These are phyloP conservation scores for Pogonognathellus flavescens DNA, from an alignment of 1,140 invertebrate genomes.

Conservation along the genomic window DNA sequence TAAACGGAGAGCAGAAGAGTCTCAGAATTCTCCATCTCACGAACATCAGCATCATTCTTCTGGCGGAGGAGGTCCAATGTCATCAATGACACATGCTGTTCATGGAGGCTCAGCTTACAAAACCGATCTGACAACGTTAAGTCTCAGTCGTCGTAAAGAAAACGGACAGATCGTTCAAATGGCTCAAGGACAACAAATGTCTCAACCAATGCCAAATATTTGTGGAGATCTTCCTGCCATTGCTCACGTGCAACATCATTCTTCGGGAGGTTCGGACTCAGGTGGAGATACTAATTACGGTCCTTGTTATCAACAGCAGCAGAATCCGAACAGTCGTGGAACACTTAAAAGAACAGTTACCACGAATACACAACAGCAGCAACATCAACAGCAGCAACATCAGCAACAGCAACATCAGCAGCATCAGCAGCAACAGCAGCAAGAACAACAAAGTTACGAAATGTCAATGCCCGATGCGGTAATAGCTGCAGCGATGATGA, in stretches of 20 bases:
- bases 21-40: constrained; percentile 52
- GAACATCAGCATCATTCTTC: constrained; percentile 23
- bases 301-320: constrained; percentile 49
- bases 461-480: constrained; percentile 66
- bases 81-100: constrained; percentile 11
- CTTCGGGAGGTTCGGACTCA: constrained; percentile 58
- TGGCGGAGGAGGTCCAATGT: constrained; percentile 7
- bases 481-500: constrained; percentile 66
- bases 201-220: constrained; percentile 66
- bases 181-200: constrained; percentile 23
- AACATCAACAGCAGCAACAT: constrained; percentile 24
- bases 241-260: constrained; percentile 47
- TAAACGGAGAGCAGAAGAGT: constrained; percentile 76
- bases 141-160: constrained; percentile 58
- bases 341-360: constrained; percentile 27
- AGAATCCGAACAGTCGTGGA: constrained; percentile 34
- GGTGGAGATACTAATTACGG: constrained; percentile 57
- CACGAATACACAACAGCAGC: constrained; percentile 31
- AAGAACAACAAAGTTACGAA: constrained; percentile 58
- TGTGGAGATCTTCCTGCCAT: constrained; percentile 65
- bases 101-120: constrained; percentile 42
- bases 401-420: constrained; percentile 34
- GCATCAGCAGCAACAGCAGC: constrained; percentile 40
- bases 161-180: constrained; percentile 65
- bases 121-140: constrained; percentile 2